Conservation (phyloP, 37 sponge, comb jelly and placozoan species). For the Hexactinellida sp. region DNA sequence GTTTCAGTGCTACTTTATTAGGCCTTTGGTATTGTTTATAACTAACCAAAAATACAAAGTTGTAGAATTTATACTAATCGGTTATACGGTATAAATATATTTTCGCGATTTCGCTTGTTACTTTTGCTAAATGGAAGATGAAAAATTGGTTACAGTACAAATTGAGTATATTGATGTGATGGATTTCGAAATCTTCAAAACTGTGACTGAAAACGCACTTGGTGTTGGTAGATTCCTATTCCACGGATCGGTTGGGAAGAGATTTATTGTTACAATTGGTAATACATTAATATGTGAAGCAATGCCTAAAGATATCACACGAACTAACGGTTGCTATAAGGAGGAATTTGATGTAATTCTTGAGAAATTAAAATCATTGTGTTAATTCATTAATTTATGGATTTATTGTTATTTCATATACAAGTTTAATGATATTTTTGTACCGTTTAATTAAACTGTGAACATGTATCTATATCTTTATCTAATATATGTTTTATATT, state of each 20-base stretch:
- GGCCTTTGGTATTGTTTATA: too few relatives aligned
- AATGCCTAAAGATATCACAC: background rate
- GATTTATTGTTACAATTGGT: background rate
- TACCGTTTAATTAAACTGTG: too few relatives aligned
- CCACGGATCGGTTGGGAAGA: background rate
- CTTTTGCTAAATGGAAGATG: background rate
- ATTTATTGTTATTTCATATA: too few relatives aligned
- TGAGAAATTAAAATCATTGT: conserved; percentile 4
- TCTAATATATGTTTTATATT: background rate
- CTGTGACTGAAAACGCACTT: background rate
- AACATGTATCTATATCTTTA: too few relatives aligned
- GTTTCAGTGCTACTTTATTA: too few relatives aligned
- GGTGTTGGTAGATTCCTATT: background rate
- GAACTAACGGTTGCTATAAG: background rate
- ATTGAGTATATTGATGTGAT: background rate
- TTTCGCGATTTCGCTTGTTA: too few relatives aligned
- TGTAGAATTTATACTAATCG: too few relatives aligned
- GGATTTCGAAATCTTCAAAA: background rate
- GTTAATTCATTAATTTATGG: too few relatives aligned
- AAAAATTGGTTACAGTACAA: background rate
- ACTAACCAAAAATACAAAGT: too few relatives aligned
- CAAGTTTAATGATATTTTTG: too few relatives aligned
- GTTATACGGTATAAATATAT: too few relatives aligned
- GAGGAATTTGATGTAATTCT: background rate
- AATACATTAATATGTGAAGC: background rate